A percentile compares a stretch with the other conserved stretches of the same genome.
Conservation (phyloP, 2,888 invertebrate genomes). For the Thymelicus lineola region DNA sequence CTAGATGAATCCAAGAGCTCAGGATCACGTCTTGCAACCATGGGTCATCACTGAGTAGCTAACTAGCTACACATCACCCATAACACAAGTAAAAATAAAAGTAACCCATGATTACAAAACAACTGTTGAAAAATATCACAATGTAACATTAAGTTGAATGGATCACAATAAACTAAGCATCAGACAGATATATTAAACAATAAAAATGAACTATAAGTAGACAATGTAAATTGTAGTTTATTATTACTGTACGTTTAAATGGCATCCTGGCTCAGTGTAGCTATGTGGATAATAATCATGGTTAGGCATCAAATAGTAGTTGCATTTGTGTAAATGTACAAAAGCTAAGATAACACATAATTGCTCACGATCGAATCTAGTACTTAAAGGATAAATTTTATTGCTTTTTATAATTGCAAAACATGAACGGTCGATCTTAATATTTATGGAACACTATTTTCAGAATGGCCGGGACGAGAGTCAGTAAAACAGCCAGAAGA, state of each 20-base stretch:
- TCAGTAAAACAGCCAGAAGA: constrained; percentile 68
- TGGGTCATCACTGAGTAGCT: too few species aligned
- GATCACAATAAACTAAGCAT: not conserved
- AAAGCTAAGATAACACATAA: constrained; percentile 43
- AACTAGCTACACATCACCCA: too few species aligned
- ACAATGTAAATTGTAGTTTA: constrained; percentile 30
- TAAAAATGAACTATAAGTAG: constrained; percentile 35
- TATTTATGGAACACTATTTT: constrained; percentile 35
- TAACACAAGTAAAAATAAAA: too few species aligned
- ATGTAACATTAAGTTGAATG: not conserved
- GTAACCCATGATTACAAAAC: too few species aligned
- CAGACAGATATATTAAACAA: constrained; percentile 25
- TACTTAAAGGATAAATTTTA: not conserved
- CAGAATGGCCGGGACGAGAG: constrained; percentile 70
- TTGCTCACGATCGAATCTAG: constrained; percentile 41
- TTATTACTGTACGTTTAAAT: constrained; percentile 16
- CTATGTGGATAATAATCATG: too few species aligned
- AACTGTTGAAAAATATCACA: not conserved
- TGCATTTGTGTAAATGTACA: constrained; percentile 25
- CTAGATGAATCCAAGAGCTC: too few species aligned
- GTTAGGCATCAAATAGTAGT: not conserved
- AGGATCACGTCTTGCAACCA: too few species aligned
- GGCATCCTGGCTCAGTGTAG: not conserved
- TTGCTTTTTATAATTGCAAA: not conserved
- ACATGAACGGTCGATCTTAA: not conserved